Evolutionary conservation across 1,140 invertebrate species (phyloP).

Genomic region (Aphidius gifuensis): DNA sequence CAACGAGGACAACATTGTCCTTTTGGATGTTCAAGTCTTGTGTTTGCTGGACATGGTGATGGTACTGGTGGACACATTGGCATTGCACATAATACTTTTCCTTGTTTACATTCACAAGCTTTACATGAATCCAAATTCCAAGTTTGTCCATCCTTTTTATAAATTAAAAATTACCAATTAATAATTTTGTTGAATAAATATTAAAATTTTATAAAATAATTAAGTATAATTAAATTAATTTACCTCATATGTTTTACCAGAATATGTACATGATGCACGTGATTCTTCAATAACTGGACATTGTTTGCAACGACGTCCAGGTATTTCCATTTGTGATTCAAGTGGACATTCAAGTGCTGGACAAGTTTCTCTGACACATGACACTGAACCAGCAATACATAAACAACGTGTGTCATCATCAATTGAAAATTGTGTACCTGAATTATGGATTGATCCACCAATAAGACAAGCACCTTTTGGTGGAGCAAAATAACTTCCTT

Average conservation of each 20-base stretch:
- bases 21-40: slow-evolving; percentile 65
- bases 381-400: slow-evolving; percentile 72
- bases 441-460: slow-evolving; percentile 62
- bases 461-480: slow-evolving; percentile 63
- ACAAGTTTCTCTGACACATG: slow-evolving; percentile 76
- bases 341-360: slow-evolving; percentile 77
- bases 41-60: slow-evolving; percentile 69
- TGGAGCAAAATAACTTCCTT: slow-evolving; percentile 44
- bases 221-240: not conserved
- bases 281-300: slow-evolving; percentile 65
- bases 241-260: slow-evolving; percentile 66
- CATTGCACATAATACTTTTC: slow-evolving; percentile 76
- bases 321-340: slow-evolving; percentile 63
- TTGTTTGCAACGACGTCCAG: slow-evolving; percentile 74
- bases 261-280: slow-evolving; percentile 63
- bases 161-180: slow-evolving; percentile 23
- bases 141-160: slow-evolving; percentile 75
- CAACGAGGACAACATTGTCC: slow-evolving; percentile 86
- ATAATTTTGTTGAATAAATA: too few relatives aligned
- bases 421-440: slow-evolving; percentile 60
- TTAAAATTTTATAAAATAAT: too few relatives aligned
- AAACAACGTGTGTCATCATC: slow-evolving; percentile 82
- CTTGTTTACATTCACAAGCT: slow-evolving; percentile 76
- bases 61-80: slow-evolving; percentile 66
- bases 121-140: slow-evolving; percentile 86